These are phyloP conservation scores for Umimayanthus kanabou DNA, from an alignment of 92 coral and sea anemone species.

Conservation along the genomic window DNA sequence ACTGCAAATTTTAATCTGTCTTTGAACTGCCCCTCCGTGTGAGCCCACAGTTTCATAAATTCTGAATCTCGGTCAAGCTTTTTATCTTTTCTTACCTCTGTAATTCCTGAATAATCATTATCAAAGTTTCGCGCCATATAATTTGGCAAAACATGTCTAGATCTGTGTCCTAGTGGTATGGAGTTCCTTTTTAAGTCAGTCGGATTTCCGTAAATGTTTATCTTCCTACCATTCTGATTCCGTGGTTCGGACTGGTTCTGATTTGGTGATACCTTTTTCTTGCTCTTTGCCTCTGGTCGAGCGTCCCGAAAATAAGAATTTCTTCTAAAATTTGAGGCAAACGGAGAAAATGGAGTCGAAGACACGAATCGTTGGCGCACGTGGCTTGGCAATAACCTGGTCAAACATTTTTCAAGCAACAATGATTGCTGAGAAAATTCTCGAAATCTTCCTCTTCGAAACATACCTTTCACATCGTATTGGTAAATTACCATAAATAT, in stretches of 20 bases:
- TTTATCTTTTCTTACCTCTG: slow-evolving; percentile 44
- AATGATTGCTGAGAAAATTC: not conserved
- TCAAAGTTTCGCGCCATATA: not conserved
- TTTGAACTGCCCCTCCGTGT: slow-evolving; percentile 63
- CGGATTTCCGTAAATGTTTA: not conserved
- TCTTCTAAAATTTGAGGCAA: not conserved
- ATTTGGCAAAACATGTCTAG: not conserved
- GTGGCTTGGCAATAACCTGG: not conserved
- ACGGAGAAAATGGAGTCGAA: not conserved
- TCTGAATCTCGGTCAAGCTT: slow-evolving; percentile 59
- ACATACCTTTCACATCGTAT: not conserved
- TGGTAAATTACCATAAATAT: not conserved
- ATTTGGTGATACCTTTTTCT: not conserved
- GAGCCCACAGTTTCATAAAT: slow-evolving; percentile 78
- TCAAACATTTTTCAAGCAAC: not conserved
- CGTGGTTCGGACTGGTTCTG: not conserved
- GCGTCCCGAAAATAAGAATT: not conserved
- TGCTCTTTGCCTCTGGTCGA: not conserved
- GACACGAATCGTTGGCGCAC: not conserved
- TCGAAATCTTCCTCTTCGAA: not conserved
- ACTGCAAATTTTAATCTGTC: slow-evolving; percentile 48
- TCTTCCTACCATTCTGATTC: not conserved
- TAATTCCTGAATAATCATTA: slow-evolving; percentile 42
- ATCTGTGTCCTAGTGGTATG: not conserved
- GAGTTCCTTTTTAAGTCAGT: not conserved